A percentile compares a stretch with the other conserved stretches of the same genome.
Conservation (phyloP, 2,113 vertebrate species). For the Macrotus californicus region DNA sequence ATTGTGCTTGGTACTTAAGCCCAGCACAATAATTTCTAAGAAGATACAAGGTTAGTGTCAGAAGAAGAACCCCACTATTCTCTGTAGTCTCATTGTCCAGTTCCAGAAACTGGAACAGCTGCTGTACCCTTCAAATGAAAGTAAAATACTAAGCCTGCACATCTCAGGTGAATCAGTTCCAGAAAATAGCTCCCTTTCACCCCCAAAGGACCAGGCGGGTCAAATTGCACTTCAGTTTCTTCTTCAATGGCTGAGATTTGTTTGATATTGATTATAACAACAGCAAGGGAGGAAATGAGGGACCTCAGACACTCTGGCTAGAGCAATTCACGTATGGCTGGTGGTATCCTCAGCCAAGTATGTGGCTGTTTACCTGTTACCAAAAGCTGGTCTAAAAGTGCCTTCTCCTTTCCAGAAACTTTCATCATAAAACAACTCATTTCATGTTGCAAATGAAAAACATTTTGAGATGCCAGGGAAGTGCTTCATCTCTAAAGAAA, state of each 20-base stretch:
- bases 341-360: background rate
- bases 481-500: slow-evolving; percentile 74
- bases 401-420: slow-evolving; percentile 61
- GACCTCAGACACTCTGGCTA: background rate
- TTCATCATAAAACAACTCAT: slow-evolving; percentile 67
- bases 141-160: background rate
- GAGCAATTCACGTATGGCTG: background rate
- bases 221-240: background rate
- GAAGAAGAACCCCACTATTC: background rate
- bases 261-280: background rate
- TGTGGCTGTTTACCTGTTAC: slow-evolving; percentile 28
- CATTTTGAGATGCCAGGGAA: slow-evolving; percentile 73
- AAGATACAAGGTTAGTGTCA: background rate
- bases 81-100: background rate
- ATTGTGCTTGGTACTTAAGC: background rate
- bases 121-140: background rate
- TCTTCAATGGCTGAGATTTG: background rate
- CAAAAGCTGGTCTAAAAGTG: slow-evolving; percentile 65
- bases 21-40: background rate
- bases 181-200: background rate
- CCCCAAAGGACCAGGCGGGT: background rate
- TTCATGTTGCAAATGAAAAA: slow-evolving; percentile 76
- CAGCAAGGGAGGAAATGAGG: background rate
- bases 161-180: background rate
- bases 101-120: background rate